Evolutionary conservation across 2,113 vertebrate genomes (phyloP).

Genomic region (Arizona elegans): DNA sequence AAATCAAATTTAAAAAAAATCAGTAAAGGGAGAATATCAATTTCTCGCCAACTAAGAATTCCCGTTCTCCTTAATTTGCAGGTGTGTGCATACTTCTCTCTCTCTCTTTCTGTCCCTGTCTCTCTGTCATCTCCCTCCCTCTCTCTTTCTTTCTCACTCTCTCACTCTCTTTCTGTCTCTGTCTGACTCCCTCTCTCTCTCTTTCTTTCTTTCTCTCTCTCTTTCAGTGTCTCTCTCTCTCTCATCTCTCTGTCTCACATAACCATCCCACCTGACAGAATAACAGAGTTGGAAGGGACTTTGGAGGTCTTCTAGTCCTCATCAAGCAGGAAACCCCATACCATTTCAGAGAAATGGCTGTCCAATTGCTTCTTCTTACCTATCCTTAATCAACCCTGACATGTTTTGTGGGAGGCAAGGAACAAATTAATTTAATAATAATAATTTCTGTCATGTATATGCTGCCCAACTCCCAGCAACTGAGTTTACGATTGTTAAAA

Average conservation of each 20-base stretch:
- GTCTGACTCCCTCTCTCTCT: too few relatives aligned
- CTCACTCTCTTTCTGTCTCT: not conserved
- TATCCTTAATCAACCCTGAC: constrained; percentile 83
- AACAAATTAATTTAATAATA: constrained; percentile 57
- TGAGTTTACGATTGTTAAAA: not conserved
- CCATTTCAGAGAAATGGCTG: too few relatives aligned
- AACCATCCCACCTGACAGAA: constrained; percentile 53
- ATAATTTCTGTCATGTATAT: not conserved
- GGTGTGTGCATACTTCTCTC: constrained; percentile 65
- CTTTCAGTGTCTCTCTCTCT: too few relatives aligned
- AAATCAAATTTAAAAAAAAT: too few relatives aligned
- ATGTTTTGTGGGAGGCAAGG: constrained; percentile 83
- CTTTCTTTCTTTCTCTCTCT: too few relatives aligned
- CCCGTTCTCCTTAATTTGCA: constrained; percentile 77
- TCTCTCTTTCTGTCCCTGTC: too few relatives aligned
- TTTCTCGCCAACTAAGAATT: constrained; percentile 74
- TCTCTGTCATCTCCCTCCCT: too few relatives aligned
- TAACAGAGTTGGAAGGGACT: too few relatives aligned
- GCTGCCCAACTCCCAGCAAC: not conserved
- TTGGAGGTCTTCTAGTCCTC: too few relatives aligned
- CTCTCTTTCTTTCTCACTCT: not conserved
- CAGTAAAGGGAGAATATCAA: constrained; percentile 68
- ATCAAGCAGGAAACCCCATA: too few relatives aligned
- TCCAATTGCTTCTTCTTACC: constrained; percentile 53
- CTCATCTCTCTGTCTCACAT: not conserved